Conservation (phyloP, 1,140 invertebrate species). For the Cotesia typhae region DNA sequence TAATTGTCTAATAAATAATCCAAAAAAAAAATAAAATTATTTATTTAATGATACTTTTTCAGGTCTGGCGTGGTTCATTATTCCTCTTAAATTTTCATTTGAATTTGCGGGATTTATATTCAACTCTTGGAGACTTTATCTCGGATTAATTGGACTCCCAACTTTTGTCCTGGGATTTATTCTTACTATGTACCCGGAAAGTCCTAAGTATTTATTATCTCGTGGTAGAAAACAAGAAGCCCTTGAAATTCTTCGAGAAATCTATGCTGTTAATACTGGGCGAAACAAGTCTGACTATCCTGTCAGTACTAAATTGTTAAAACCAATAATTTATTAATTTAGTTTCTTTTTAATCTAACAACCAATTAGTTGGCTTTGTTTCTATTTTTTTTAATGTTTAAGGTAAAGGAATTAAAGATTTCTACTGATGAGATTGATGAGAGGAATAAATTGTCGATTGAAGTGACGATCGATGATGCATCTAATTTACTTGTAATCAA, state of each 20-base stretch:
- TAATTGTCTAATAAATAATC: constrained; percentile 10
- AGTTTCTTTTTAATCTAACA: background rate
- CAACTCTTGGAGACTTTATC: constrained; percentile 74
- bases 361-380: background rate
- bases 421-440: constrained; percentile 19
- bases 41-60: constrained; percentile 40
- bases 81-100: constrained; percentile 67
- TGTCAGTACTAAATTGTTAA: constrained; percentile 35
- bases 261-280: constrained; percentile 72
- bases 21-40: constrained; percentile 4
- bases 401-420: constrained; percentile 32
- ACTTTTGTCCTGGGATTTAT: constrained; percentile 66
- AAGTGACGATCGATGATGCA: background rate
- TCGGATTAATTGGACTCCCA: constrained; percentile 68
- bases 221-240: constrained; percentile 71
- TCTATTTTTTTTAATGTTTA: background rate
- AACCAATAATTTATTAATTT: background rate
- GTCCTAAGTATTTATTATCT: constrained; percentile 78
- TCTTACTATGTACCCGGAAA: constrained; percentile 73
- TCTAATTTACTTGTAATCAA: constrained; percentile 15
- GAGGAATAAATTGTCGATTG: background rate
- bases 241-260: constrained; percentile 68
- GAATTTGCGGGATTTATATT: constrained; percentile 61
- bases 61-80: constrained; percentile 72
- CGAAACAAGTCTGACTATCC: constrained; percentile 55